Base-by-base conservation (phyloP, 2,888 invertebrate species). In the Gisinianus flammeolus region DNA sequence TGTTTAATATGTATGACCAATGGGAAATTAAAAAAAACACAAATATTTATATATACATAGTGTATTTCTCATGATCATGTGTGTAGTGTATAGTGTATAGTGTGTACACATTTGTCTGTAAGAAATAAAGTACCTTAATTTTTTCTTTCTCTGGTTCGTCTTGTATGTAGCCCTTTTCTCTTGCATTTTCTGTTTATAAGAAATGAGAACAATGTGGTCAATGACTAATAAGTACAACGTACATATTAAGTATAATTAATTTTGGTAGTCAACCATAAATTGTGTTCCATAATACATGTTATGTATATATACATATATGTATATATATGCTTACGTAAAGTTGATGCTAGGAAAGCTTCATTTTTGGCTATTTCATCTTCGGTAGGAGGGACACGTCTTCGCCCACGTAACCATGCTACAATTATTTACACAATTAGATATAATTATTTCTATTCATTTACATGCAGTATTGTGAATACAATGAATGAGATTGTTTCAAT, bases 311-410 rank as follows among this genome's bases (percentile, higher is more conserved):
- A n/a, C n/a, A n/a, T n/a, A n/a, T n/a, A n/a, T n/a, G n/a, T n/a
- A n/a, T n/a, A n/a, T n/a, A n/a, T n/a, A n/a, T n/a, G n/a, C n/a
- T n/a, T n/a, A n/a, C n/a, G 44, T 16, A 44, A 92, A 85, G 94
- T 95, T 86, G 91, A 87, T 84, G 92, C 87, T 86, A 93, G 92
- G 58, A 94, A 88, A 22, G 91, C 91, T 64, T 92, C 86, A 87
- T 94, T 95, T 84, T 88, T 89, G 12, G 90, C 88, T 10, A 95
- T 88, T 87, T 95, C 95, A 81, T 93, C 92, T 80, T 89, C 90
- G 0, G 91, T 89, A 0, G 95, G 95, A 64, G 94, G 92, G 0
- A 91, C 89, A 1, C 85, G 85, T 83, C 91, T 89, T 84, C 92
- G 88, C 82, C 90, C 90, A 82, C 95, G 89, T 68, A 96, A 87